These are phyloP conservation scores for Chrysolina americana DNA, from an alignment of 2,888 invertebrate genomes.

Conservation along the genomic window DNA sequence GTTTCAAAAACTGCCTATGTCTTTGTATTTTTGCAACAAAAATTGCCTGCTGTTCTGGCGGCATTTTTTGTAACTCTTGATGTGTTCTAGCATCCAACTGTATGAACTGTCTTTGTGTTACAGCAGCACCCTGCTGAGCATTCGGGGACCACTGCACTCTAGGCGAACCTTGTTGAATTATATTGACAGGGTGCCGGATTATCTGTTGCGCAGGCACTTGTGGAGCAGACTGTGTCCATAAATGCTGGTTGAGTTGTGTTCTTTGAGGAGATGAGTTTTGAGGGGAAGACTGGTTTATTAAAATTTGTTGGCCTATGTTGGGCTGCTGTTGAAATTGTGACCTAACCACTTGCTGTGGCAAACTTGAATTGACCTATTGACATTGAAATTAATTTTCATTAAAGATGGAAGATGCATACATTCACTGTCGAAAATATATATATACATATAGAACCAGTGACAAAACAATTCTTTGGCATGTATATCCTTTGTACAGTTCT, in stretches of 20 bases:
- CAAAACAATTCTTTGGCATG: too few species aligned
- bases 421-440: too few species aligned
- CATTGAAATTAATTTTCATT: background rate
- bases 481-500: too few species aligned
- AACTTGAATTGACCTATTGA: slow-evolving; percentile 19
- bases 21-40: slow-evolving; percentile 82
- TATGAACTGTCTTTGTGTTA: slow-evolving; percentile 79
- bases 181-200: slow-evolving; percentile 70
- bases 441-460: too few species aligned
- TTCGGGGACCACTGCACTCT: slow-evolving; percentile 63
- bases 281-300: slow-evolving; percentile 60
- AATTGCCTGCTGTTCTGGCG: slow-evolving; percentile 84
- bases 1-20: slow-evolving; percentile 72
- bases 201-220: slow-evolving; percentile 56
- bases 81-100: slow-evolving; percentile 88
- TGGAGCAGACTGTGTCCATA: slow-evolving; percentile 57
- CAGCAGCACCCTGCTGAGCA: slow-evolving; percentile 58
- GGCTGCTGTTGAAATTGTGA: slow-evolving; percentile 57
- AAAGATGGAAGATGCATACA: background rate
- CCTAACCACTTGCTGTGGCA: slow-evolving; percentile 55
- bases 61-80: slow-evolving; percentile 85
- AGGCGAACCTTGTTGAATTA: slow-evolving; percentile 69
- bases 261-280: slow-evolving; percentile 46
- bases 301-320: slow-evolving; percentile 46
- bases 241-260: slow-evolving; percentile 60